Base-by-base conservation (phyloP, 2,797 vertebrate species). In the Aulostomus chinensis region DNA sequence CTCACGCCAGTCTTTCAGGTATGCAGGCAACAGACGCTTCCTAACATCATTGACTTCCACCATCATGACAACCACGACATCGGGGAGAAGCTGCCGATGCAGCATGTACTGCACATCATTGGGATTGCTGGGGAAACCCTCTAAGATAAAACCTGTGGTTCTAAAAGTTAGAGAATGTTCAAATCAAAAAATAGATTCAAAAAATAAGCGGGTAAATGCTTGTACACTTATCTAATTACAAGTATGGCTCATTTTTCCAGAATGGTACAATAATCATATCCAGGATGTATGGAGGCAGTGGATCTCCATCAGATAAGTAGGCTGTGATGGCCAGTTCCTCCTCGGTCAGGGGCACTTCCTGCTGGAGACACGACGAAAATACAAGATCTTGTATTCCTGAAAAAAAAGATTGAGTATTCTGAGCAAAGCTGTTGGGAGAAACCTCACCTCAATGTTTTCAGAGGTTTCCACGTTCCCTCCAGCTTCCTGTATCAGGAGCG, bases 171-270 rank as follows among this genome's bases (percentile, higher is more conserved):
- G 20, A 48, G 12, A 9, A 40, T 24, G 7, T 51, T 4, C 9
- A 32, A 28, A 11, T 46, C 7, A 43, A 20, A 4, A 48, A 55
- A 47, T 11, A 38, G 5, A 17, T n/a, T 9, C 28, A 7, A 30
- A n/a, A 11, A 40, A 16, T 5, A 6, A 4, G 4, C 2, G 17
- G n/a, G n/a, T 20, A 25, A 12, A n/a, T 12, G n/a, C n/a, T n/a
- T n/a, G n/a, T n/a, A n/a, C n/a, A n/a, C n/a, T n/a, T n/a, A n/a
- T n/a, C n/a, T n/a, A 53, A 3, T 1, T 86, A 99, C 97, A 82
- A 87, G 85, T 94, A 96, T 45, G 97, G 96, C 58, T 99, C 96
- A 60, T 93, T 81, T 55, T 86, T 84, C 96, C 96, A 99, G 89
- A 90, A 97, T 5, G 91, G 91, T 45, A 46, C 67, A 47, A 98